Evolutionary conservation across 2,888 invertebrate genomes (phyloP), one percentile per base, ranked within the genome.

Genomic region (Yponomeuta evonymella): DNA sequence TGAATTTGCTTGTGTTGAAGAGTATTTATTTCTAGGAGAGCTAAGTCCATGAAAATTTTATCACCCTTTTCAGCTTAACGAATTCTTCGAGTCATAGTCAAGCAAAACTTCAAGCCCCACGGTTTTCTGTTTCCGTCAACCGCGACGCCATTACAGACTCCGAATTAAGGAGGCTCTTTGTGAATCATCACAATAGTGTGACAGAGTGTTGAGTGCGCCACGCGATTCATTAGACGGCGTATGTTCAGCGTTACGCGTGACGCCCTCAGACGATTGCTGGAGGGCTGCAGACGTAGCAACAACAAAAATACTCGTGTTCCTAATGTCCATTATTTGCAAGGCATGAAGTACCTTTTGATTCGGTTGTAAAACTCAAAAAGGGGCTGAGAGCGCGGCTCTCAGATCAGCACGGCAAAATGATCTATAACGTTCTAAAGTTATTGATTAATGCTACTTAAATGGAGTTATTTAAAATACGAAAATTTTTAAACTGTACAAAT

Each of bases 181-280:
- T 84, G 80, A 80, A 80, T 79, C 80, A 85, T 72, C 70, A 90
- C 89, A 90, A 90, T 88, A 84, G 87, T 71, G 69, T 72, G 72
- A 70, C 70, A 70, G 70, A 63, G 65, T 64, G 63, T 64, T 33
- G 63, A 69, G 69, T 48, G 70, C 65, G 65, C 51, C 70, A 48
- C 83, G 81, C 78, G 83, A 83, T 90, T 90, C 90, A 90, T 91
- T 90, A 90, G 82, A 74, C 81, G 87, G 83, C 90, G 89, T 88
- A 88, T 87, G 90, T 83, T 85, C 82, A 78, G 86, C 88, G 86
- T 83, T 83, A 84, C 77, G 85, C 90, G 87, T 89, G 89, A 87
- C 90, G 83, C 89, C 90, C 83, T 23, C 30, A n/a, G 23, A 67
- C 48, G 12, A 51, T 48, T 70, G 75, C 79, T 77, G 73, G 88